These are phyloP conservation scores for Pissodes strobi DNA, from an alignment of 1,140 invertebrate genomes.

Conservation along the genomic window DNA sequence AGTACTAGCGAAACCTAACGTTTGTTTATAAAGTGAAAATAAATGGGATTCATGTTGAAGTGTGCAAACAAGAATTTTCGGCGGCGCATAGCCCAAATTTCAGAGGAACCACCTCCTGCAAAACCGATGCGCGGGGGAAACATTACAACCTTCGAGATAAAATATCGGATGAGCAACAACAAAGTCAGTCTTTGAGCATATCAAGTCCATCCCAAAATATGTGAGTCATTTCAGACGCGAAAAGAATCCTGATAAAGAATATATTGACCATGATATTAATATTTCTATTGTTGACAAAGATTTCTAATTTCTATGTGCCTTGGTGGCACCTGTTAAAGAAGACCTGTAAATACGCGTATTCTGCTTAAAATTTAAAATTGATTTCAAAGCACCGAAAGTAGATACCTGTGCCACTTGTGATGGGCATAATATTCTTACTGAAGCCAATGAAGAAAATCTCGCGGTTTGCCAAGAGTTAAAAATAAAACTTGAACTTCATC, in stretches of 20 bases:
- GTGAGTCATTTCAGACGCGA: constrained; percentile 26
- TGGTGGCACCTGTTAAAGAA: no score
- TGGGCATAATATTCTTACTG: background rate
- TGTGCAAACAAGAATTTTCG: background rate
- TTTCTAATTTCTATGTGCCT: no score
- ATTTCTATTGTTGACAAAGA: no score
- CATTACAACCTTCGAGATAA: background rate
- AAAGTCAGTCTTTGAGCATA: background rate
- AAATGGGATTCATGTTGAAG: no score
- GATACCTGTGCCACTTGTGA: constrained; percentile 23
- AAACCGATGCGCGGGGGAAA: no score
- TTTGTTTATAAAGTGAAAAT: no score
- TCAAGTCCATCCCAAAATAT: no score
- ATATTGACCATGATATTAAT: constrained; percentile 18
- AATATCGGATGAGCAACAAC: background rate
- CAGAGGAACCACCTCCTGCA: background rate
- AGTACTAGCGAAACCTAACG: no score
- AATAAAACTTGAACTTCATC: constrained; percentile 18
- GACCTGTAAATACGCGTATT: constrained; percentile 18
- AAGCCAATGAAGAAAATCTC: background rate
- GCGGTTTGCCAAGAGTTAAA: background rate
- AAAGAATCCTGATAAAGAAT: constrained; percentile 18
- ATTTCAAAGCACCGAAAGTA: constrained; percentile 15
- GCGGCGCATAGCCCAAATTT: background rate
- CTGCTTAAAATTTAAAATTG: constrained; percentile 21